phyloP scores from a whole-genome alignment of 2,113 vertebrate species.

The Festucalex cinctus region DNA sequence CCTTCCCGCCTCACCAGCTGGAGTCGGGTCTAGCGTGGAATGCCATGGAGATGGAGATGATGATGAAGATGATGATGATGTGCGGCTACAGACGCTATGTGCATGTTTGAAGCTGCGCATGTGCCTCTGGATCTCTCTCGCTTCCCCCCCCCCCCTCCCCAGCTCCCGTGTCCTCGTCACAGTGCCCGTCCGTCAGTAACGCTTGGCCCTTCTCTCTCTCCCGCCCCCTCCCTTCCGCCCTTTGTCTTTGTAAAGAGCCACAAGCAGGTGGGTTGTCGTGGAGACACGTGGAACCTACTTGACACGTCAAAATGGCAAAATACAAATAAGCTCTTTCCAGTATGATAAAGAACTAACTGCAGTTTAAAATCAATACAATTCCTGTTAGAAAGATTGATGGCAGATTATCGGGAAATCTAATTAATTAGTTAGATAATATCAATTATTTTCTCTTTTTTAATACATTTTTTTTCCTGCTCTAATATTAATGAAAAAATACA shows the following conservation, averaged over 20 bases:
- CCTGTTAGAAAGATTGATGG: neutral
- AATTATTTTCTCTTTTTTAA: neutral
- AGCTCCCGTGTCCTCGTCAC: slow-evolving; percentile 50
- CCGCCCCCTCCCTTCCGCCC: slow-evolving; percentile 64
- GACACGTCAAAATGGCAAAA: slow-evolving; percentile 11
- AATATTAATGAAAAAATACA: no score
- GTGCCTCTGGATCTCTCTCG: slow-evolving; percentile 71
- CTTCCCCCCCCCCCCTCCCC: slow-evolving; percentile 58
- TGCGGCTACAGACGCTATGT: slow-evolving; percentile 53
- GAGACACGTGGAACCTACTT: slow-evolving; percentile 60
- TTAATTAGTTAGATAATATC: neutral
- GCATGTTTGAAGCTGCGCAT: slow-evolving; percentile 72
- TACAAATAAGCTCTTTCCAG: neutral
- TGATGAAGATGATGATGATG: slow-evolving; percentile 13
- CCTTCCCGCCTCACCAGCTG: slow-evolving; percentile 47
- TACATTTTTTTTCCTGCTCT: neutral
- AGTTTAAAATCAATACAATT: neutral
- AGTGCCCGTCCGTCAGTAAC: slow-evolving; percentile 72
- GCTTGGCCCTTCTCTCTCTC: slow-evolving; percentile 77
- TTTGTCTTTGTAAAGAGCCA: slow-evolving; percentile 73
- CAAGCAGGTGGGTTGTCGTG: slow-evolving; percentile 76
- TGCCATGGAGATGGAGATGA: slow-evolving; percentile 18
- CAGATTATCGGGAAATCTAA: neutral
- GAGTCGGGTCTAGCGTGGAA: slow-evolving; percentile 50
- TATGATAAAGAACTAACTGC: neutral